Base-by-base conservation (phyloP, 2,888 invertebrate species). In the Drosophila atripex region DNA sequence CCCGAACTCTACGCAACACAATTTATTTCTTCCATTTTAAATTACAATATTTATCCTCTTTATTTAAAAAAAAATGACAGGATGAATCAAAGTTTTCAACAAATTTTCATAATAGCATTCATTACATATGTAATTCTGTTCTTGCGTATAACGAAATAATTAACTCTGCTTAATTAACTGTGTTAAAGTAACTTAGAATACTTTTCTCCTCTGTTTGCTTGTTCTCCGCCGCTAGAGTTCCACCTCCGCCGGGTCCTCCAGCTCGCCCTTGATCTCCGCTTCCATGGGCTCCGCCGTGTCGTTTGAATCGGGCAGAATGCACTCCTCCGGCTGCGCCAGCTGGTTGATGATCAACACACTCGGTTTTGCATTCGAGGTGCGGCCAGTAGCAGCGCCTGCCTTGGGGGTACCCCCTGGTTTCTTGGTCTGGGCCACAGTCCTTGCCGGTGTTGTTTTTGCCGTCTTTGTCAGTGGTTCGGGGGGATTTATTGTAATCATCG, bases 201-300 rank as follows among this genome's bases (percentile, higher is more conserved):
- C 71, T 71, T 71, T 54, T 25, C 16, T 28, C 51, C 51, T 39
- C 16, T 7, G 28, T 18, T 38, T 46, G 3, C 25, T 25, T 12
- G 18, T n/a, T 18, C 14, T 7, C 7, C 23, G 11, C 16, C 11
- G 43, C 55, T 66, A 66, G 16, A 49, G 14, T 6, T 78, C 23
- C 14, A 38, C 52, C 52, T 80, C 86, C 5, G 47, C 6, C 50
- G 50, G 28, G 45, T 80, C 86, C 2, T 80, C 86, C 12, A 86
- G 11, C 32, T 80, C 80, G 12, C 75, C 83, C 38, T 80, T 80
- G 1, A 80, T 86, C 16, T 79, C 86, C 11, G 69, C n/a, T 1
- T 52, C 51, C 38, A 77, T 23, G 5, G 54, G 47, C 35, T 38
- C 16, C 7, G 38, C 18, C 6, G 16, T 8, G 16, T 45, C 38